Evolutionary conservation across 2,888 invertebrate genomes (phyloP), one percentile per base, ranked within the genome.

Genomic region (Nymphalis polychloros): DNA sequence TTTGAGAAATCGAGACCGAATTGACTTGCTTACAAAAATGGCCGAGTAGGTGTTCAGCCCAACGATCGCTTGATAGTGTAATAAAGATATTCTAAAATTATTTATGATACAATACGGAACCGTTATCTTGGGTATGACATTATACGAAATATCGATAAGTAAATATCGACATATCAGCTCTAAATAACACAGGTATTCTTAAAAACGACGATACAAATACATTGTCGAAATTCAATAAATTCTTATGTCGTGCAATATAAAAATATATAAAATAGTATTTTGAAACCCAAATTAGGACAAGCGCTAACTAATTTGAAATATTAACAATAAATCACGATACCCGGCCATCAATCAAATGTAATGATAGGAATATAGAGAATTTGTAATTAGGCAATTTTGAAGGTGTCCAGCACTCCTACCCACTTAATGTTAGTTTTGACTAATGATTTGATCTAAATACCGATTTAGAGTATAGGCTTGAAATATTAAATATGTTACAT

Each of bases 71-170:
- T 79, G 80, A 83, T 85, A 86, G 79, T 82, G 79, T 82, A 82
- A 85, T 86, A 86, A 83, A 83, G 75, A 81, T 77, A 84, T 84
- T 84, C 81, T 82, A 81, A 78, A 83, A 83, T 83, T 85, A 84
- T 86, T 84, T 84, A 85, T 78, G 81, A 78, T 81, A 76, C 76
- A 79, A 79, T 80, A 77, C 76, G 73, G 78, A 73, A 85, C 85
- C 85, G 86, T 86, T 89, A 89, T 88, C 88, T 82, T 78, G 76
- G 79, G 78, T 82, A 81, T 82, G 83, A 79, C 80, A 82, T 81
- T 84, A 78, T 72, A 67, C 76, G 73, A 73, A 76, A 76, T 81
- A 80, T 78, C 79, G 81, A 75, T 75, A 61, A 82, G 76, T 10
- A 35, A 35, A 35, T 35, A 10, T 35, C 35, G 35, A 35, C 79